Percentiles rank a stretch among this genome's conserved stretches.
These are phyloP conservation scores for Acanthis flammea DNA, from an alignment of 2,797 vertebrate species.

Conservation along the genomic window DNA sequence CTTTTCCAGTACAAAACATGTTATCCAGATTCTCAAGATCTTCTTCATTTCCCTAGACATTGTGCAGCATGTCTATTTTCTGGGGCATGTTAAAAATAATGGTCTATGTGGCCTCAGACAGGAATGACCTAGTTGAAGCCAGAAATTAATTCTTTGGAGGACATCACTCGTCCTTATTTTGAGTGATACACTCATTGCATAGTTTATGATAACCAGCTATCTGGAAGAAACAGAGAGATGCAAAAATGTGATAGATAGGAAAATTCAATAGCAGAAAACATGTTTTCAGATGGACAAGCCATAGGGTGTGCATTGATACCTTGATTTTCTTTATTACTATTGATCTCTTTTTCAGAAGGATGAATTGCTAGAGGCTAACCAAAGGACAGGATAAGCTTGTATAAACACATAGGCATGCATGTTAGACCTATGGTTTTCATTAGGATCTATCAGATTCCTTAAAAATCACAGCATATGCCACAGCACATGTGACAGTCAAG, in stretches of 20 bases:
- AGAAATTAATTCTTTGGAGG: conserved; percentile 6
- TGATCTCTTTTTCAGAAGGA: not conserved
- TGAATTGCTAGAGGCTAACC: not conserved
- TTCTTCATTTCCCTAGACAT: conserved; percentile 6
- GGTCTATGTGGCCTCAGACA: not conserved
- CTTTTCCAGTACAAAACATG: not conserved
- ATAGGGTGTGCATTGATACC: not conserved
- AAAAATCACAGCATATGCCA: not conserved
- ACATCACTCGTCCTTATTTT: not conserved
- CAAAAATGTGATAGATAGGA: not conserved
- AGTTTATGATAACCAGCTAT: conserved; percentile 18
- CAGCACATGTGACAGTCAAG: not conserved
- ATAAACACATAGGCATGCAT: not conserved
- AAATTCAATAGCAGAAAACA: not conserved
- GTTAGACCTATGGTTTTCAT: not conserved
- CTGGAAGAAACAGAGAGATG: not conserved
- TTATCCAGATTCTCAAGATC: not conserved
- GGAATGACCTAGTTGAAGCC: not conserved
- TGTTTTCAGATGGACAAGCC: not conserved
- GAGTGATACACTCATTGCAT: not conserved
- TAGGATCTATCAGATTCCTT: not conserved
- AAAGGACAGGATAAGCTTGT: not conserved
- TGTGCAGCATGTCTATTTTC: not conserved
- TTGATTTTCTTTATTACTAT: not conserved
- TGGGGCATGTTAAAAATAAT: conserved; percentile 6